Conservation (phyloP, 2,113 vertebrate genomes). For the Nymphicus hollandicus region DNA sequence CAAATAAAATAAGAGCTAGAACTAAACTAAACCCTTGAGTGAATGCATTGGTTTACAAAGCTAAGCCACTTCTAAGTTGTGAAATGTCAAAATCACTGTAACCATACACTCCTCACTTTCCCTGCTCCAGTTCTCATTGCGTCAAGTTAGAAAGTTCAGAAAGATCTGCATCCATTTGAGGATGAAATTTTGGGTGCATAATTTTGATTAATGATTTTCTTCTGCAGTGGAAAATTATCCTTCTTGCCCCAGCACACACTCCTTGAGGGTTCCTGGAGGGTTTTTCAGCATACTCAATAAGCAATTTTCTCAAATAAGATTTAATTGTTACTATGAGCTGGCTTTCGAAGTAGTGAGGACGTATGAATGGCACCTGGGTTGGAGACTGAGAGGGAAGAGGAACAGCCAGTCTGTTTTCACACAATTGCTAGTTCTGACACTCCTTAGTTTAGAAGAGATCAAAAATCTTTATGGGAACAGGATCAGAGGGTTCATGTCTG, state of each 20-base stretch:
- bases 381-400: neutral
- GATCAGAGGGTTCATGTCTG: neutral
- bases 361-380: neutral
- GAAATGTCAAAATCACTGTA: neutral
- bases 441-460: neutral
- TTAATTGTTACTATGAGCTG: neutral
- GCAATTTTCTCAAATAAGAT: neutral
- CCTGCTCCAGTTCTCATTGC: neutral
- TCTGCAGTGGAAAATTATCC: neutral
- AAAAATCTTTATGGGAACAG: neutral
- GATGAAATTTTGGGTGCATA: neutral
- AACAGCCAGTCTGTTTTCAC: neutral
- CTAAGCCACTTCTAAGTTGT: neutral
- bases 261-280: neutral
- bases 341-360: neutral
- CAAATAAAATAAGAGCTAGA: neutral
- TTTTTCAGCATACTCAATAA: neutral
- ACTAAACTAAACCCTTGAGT: neutral
- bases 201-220: neutral
- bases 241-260: neutral
- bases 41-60: neutral
- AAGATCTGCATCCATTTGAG: neutral
- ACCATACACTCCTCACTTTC: neutral
- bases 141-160: neutral
- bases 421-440: neutral